Evolutionary conservation across 1,140 invertebrate species (phyloP).

Genomic region (Epicauta chinensis): DNA sequence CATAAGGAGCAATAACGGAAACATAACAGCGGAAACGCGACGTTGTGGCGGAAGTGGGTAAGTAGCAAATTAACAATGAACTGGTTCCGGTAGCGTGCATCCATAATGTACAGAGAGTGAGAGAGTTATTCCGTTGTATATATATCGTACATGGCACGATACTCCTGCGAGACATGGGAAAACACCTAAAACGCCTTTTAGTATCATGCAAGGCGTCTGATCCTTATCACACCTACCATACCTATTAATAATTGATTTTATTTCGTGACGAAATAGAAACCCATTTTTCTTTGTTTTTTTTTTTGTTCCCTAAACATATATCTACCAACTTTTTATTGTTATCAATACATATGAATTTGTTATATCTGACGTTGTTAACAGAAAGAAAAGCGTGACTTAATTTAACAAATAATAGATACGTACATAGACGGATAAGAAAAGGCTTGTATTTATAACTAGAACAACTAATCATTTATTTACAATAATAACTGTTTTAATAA

Average conservation of each 20-base stretch:
- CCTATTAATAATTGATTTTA: conserved; percentile 16
- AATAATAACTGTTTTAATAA: too few relatives aligned
- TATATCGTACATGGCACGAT: conserved; percentile 15
- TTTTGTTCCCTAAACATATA: too few relatives aligned
- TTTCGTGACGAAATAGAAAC: conserved; percentile 1
- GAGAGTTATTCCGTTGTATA: too few relatives aligned
- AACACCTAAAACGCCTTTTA: conserved; percentile 12
- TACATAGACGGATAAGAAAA: too few relatives aligned
- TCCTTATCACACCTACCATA: conserved; percentile 1
- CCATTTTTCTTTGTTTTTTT: too few relatives aligned
- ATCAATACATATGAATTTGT: too few relatives aligned
- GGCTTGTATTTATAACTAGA: too few relatives aligned
- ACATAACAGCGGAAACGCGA: conserved; percentile 29
- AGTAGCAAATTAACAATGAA: conserved; percentile 31
- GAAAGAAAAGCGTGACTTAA: too few relatives aligned
- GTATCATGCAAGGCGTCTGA: conserved; percentile 14
- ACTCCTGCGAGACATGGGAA: conserved; percentile 17
- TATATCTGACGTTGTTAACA: too few relatives aligned
- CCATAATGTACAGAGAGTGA: conserved; percentile 24
- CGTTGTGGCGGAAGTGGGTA: conserved; percentile 32
- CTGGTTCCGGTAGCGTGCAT: conserved; percentile 33
- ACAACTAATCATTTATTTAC: too few relatives aligned
- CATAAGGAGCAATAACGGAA: conserved; percentile 25
- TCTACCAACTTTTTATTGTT: too few relatives aligned
- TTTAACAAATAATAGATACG: too few relatives aligned